A percentile compares a stretch with the other conserved stretches of the same genome.
These are phyloP conservation scores for Nebria salina DNA, from an alignment of 2,888 invertebrate species.

Conservation along the genomic window DNA sequence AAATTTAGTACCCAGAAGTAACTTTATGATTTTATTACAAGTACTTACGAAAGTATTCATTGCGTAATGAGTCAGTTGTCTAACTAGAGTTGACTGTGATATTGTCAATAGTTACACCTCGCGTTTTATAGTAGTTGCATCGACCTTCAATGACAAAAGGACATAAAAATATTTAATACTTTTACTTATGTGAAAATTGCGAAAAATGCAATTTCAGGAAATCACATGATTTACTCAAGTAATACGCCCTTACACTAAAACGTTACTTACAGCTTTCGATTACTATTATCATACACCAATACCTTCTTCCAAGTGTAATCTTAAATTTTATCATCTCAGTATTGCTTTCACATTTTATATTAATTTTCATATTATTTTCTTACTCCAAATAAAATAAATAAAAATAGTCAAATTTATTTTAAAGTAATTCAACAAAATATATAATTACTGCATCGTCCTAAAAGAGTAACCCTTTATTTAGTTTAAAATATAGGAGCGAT, in stretches of 20 bases:
- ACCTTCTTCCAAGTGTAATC: no score
- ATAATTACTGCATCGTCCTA: not conserved
- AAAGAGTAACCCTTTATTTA: not conserved
- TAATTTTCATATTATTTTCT: no score
- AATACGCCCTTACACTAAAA: not conserved
- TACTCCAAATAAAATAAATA: no score
- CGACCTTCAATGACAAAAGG: slow-evolving; percentile 33
- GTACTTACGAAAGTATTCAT: slow-evolving; percentile 42
- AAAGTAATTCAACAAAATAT: not conserved
- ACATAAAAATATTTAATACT: slow-evolving; percentile 37
- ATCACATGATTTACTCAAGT: not conserved
- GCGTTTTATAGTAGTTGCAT: slow-evolving; percentile 18
- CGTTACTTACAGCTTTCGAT: not conserved
- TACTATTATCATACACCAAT: no score
- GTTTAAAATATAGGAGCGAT: not conserved
- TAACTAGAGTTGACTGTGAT: slow-evolving; percentile 17
- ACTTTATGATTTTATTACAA: not conserved
- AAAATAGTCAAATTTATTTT: not conserved
- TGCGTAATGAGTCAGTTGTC: slow-evolving; percentile 12
- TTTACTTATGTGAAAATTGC: slow-evolving; percentile 35
- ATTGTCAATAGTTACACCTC: slow-evolving; percentile 22
- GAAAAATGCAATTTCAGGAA: slow-evolving; percentile 21
- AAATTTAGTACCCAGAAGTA: not conserved
- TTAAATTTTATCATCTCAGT: no score
- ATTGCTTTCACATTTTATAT: no score